These are phyloP conservation scores for Hozukius guyotensis DNA, from an alignment of 2,797 vertebrate species.

Conservation along the genomic window DNA sequence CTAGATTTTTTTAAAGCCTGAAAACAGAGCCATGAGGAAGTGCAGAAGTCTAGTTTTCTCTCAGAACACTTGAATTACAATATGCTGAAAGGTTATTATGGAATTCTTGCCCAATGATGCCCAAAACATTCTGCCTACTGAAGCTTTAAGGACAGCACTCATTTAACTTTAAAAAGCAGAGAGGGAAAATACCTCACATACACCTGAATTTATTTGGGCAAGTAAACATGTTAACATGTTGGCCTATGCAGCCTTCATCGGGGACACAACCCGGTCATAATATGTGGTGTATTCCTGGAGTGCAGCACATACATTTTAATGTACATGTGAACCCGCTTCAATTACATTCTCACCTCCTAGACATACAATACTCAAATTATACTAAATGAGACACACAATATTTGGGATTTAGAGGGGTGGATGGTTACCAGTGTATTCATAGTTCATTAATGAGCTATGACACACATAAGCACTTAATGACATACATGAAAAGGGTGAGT, in stretches of 20 bases:
- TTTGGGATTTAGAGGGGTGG: background rate
- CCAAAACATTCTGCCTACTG: no score
- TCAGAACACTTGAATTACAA: no score
- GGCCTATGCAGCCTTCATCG: background rate
- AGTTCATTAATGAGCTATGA: constrained; percentile 44
- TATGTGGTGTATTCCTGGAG: background rate
- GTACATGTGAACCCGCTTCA: background rate
- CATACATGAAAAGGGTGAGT: constrained; percentile 19
- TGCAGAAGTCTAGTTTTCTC: no score
- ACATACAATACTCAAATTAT: background rate
- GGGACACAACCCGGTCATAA: background rate
- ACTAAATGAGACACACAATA: background rate
- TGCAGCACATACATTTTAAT: background rate
- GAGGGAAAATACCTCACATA: background rate
- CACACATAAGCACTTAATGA: constrained; percentile 41
- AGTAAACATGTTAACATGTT: background rate
- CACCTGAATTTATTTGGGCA: background rate
- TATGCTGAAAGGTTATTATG: no score
- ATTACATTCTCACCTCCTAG: background rate
- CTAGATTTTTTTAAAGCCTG: no score
- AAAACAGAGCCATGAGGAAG: no score
- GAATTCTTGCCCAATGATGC: no score
- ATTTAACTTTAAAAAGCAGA: background rate
- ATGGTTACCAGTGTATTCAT: constrained; percentile 3
- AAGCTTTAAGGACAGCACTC: background rate